Base-by-base conservation (phyloP, 2,888 invertebrate genomes). In the Arctia plantaginis region DNA sequence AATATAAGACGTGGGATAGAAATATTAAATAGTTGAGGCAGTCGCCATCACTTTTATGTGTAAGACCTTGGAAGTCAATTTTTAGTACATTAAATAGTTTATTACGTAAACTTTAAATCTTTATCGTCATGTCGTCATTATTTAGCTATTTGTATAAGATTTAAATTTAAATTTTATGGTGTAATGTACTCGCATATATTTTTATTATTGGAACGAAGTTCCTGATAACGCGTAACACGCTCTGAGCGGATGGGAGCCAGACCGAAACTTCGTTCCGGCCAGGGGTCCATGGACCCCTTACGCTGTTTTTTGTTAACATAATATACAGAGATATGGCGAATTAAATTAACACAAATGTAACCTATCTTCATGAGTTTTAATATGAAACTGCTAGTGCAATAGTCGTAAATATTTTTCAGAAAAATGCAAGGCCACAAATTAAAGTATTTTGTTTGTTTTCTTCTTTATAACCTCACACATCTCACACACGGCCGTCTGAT, bases 1-100 rank as follows among this genome's bases (percentile, higher is more conserved):
- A 72, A 74, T 64, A 77, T 33, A n/a, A 27, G 75, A 66, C 76
- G 85, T 84, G 79, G 84, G 84, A 75, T 59, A 70, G 33, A n/a
- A 78, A 82, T 30, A 18, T 30, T 30, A 27, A 30, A 62, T 30
- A 62, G 18, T 30, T 18, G 30, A 30, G 27, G 18, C 62, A 62
- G 7, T 30, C 30, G 15, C 62, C 62, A 62, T 30, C 18, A 15
- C 8, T 27, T 30, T 30, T 30, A 62, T 59, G 62, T 74, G 55
- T 73, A 67, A 76, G 44, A 67, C 84, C 80, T 85, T 85, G 78
- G 39, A 69, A 27, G 68, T 76, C 27, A 18, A 72, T 78, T 78
- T 83, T 79, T 79, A 80, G 75, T 76, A 72, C 75, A 77, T 76
- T 81, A 78, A 82, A 30, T 30, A 8, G 77, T 85, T 80, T 41